phyloP scores from a whole-genome alignment of 2,113 vertebrate genomes.

The Athene cunicularia region DNA sequence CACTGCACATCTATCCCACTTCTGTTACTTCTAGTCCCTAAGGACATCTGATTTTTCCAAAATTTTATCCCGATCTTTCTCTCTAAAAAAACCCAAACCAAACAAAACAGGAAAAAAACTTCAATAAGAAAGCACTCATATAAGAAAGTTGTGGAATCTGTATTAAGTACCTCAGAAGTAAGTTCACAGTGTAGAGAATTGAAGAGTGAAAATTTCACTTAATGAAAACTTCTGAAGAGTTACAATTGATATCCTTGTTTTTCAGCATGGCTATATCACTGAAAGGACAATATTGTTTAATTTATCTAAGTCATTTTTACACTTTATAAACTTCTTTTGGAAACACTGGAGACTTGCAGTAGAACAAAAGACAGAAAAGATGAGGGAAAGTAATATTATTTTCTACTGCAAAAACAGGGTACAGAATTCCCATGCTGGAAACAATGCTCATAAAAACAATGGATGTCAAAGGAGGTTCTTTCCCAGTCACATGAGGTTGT shows the following conservation, averaged over 20 bases:
- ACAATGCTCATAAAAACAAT: not conserved
- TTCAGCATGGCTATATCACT: not conserved
- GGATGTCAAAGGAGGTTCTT: not conserved
- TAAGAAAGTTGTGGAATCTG: not conserved
- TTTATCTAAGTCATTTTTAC: not conserved
- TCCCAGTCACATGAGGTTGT: not conserved
- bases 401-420: not conserved
- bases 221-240: not conserved
- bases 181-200: not conserved
- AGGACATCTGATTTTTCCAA: not conserved
- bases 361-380: not conserved
- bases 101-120: not conserved
- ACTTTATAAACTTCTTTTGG: not conserved
- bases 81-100: not conserved
- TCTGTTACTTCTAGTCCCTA: not conserved
- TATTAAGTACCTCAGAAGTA: not conserved
- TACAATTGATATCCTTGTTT: not conserved
- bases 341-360: not conserved
- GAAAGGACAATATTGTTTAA: not conserved
- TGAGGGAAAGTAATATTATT: not conserved
- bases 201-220: not conserved
- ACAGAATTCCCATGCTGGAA: not conserved
- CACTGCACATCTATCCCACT: not conserved
- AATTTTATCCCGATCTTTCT: not conserved
- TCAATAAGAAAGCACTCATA: not conserved